Evolutionary conservation across 2,113 vertebrate genomes (phyloP), one percentile per base, ranked within the genome.

Genomic region (Typhlomys cinereus): DNA sequence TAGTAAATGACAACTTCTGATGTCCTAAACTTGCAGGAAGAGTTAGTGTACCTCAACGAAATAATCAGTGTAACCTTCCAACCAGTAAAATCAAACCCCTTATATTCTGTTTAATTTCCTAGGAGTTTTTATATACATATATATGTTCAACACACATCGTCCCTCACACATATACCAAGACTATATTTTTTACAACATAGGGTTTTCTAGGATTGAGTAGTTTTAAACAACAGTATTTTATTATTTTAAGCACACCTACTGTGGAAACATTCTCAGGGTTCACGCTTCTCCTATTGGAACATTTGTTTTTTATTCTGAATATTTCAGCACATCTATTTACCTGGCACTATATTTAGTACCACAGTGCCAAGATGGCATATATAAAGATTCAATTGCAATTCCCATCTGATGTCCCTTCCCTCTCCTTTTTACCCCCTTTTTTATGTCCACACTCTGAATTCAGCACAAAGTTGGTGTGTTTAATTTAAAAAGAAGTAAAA

Each of bases 401-500:
- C 98, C 98, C 97, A 98, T 98, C 98, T 98, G 98, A 98, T 98
- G 98, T 98, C 98, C 98, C 98, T 98, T 98, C 98, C 98, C 98
- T 98, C 98, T 98, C 98, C 97, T 98, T 98, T 98, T 98, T 97
- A 98, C 97, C 97, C 98, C 97, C 93, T 98, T 98, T 98, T 98
- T 98, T 98, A 98, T 98, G 98, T 98, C 98, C 96, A 84, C 96
- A 96, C 98, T 98, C 98, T 98, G 98, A 98, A 98, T 98, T 98
- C 98, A 98, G 98, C 98, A 98, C 98, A 98, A 98, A 98, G 97
- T 98, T 98, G 98, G 98, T 98, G 98, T 98, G 98, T 98, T 98
- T 98, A 98, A 98, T 98, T 98, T 98, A 98, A 98, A 98, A 98
- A 98, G 98, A 98, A 98, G 98, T 98, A 98, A 98, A 98, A 98